A percentile compares a stretch with the other conserved stretches of the same genome.
Conservation (phyloP, 1,140 invertebrate genomes). For the Thaumetopoea pityocampa region DNA sequence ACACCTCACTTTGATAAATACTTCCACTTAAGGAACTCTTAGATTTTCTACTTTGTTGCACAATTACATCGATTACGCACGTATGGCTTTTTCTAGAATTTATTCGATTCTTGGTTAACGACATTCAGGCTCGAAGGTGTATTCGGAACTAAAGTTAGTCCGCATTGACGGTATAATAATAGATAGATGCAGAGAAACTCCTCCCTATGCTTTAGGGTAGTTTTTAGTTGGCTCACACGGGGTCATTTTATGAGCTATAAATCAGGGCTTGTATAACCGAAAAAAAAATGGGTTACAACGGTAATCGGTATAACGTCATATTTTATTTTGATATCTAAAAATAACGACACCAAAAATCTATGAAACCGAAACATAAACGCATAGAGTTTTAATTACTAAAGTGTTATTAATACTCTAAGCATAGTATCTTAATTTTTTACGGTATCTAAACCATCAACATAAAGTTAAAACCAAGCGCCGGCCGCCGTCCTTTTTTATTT, state of each 20-base stretch:
- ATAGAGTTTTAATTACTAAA: too few relatives aligned
- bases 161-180: slow-evolving; percentile 43
- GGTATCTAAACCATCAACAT: too few relatives aligned
- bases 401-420: too few relatives aligned
- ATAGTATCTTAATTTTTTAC: too few relatives aligned
- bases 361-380: too few relatives aligned
- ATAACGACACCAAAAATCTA: too few relatives aligned
- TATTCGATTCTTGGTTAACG: slow-evolving; percentile 36
- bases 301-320: too few relatives aligned
- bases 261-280: too few relatives aligned
- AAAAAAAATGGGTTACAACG: background rate
- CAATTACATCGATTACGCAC: slow-evolving; percentile 47
- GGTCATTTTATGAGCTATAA: too few relatives aligned
- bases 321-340: too few relatives aligned
- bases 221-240: slow-evolving; percentile 27
- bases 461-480: too few relatives aligned
- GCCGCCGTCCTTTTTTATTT: too few relatives aligned
- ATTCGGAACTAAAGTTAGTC: slow-evolving; percentile 40
- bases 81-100: slow-evolving; percentile 29
- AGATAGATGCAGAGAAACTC: slow-evolving; percentile 35
- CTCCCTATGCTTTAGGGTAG: slow-evolving; percentile 44
- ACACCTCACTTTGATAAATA: slow-evolving; percentile 45
- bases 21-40: slow-evolving; percentile 42
- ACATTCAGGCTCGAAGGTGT: slow-evolving; percentile 58
- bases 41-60: slow-evolving; percentile 43